Conservation (phyloP, 2,888 invertebrate species). For the Sympetrum striolatum region DNA sequence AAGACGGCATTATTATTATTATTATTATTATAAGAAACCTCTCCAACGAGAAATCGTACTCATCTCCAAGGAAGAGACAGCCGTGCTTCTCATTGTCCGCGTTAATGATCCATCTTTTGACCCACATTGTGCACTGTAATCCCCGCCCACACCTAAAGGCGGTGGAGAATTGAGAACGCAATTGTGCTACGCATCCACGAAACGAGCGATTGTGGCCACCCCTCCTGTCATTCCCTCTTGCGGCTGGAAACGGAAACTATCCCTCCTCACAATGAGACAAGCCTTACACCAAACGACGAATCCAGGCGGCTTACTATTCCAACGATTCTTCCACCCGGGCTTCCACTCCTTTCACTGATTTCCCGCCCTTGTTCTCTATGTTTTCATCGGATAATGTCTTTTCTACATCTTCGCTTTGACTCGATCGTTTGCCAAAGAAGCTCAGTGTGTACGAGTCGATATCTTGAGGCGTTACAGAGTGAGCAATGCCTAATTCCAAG, state of each 20-base stretch:
- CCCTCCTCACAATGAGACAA: slow-evolving; percentile 2
- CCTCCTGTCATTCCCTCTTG: background rate
- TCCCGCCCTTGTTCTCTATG: background rate
- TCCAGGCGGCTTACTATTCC: background rate
- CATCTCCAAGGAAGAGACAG: no score
- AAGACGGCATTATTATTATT: no score
- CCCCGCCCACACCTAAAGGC: background rate
- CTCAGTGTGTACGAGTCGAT: no score
- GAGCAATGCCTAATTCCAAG: no score
- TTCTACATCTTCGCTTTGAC: background rate
- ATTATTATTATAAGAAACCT: no score
- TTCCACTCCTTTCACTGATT: background rate
- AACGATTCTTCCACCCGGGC: background rate
- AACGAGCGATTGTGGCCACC: background rate
- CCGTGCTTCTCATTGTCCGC: background rate
- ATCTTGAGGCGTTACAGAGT: no score
- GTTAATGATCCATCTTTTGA: background rate
- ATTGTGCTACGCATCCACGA: background rate
- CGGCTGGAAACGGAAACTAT: slow-evolving; percentile 23
- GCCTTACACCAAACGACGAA: background rate
- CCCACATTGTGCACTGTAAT: background rate
- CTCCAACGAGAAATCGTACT: no score
- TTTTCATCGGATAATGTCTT: background rate
- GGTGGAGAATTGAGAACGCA: background rate
- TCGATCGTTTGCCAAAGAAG: background rate